Evolutionary conservation across 2,888 invertebrate species (phyloP), one percentile per base, ranked within the genome.

Genomic region (Calephelis perditalis): DNA sequence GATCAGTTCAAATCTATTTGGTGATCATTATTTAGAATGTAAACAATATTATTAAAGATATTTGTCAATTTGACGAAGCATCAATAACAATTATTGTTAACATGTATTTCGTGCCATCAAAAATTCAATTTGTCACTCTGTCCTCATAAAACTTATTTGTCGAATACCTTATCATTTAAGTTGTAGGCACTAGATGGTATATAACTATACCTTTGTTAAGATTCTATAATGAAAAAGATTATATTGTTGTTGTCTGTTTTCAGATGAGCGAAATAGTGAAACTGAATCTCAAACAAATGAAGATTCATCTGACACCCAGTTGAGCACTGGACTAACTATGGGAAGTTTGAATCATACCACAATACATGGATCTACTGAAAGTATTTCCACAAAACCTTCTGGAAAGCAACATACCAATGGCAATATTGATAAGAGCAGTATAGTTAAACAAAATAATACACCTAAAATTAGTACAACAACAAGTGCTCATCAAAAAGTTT

Each of bases 181-280:
- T 26, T 26, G 1, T 26, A 26, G 26, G 26, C 40, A 40, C 40
- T 40, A 40, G 8, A 40, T 40, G 40, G 8, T 40, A 7, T 40
- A 40, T 7, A 40, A 40, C 6, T 40, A 1, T 40, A 40, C 3
- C 1, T 40, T 40, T 40, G 6, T 7, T 7, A 40, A 40, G 1
- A 40, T 40, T 8, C 40, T 40, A 40, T 40, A 40, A 5, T 8
- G 8, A 40, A 40, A 40, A 7, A 40, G 8, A 0, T 7, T 40
- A 26, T 26, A 26, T 40, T 40, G 40, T 40, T 8, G 8, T 40
- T 40, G 3, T 26, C 26, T 54, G 65, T 65, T 77, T 87, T 63
- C 78, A 96, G 95, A 94, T 89, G 96, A 96, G 79, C 93, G 95
- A 73, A 95, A 96, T 76, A 97, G 96, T 84, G 97, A 97, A 86